Evolutionary conservation across 2,113 vertebrate genomes (phyloP), one percentile per base, ranked within the genome.

Genomic region (Boulengeromyrus knoepffleri): DNA sequence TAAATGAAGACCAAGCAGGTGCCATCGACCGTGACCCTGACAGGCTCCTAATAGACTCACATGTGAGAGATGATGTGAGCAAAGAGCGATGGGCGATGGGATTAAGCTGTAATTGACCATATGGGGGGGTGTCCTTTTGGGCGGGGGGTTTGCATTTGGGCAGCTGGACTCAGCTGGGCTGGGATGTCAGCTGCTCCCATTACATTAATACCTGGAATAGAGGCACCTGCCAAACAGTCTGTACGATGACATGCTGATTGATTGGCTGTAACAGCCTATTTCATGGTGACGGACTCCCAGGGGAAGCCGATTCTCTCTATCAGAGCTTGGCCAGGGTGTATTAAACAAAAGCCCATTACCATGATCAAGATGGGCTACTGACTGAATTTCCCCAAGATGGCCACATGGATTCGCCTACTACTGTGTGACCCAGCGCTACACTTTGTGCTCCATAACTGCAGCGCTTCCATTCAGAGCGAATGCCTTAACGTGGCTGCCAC

Each of bases 1-100:
- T 96, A 94, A 95, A 93, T 91, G 93, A 85, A 91, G 93, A 94
- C 85, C 90, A 93, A 93, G 94, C 94, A 93, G 94, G 93, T 91
- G 92, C 90, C 88, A 87, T 93, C 94, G 94, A 93, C 95, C 95
- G 94, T 70, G 77, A 46, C 88, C 7, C 47, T 31, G 31, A 80
- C 17, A 47, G 53, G 27, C 50, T 12, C 27, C 80, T 66, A 31
- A 85, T 49, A 86, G 53, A 87, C 84, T 87, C 13, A 3, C 39
- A 10, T 24, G 21, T 9, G 13, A 15, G 49, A 19, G n/a, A 17
- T 12, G 15, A 13, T 39, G 58, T 49, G 56, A 31, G 90, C 89
- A 89, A 90, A 53, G 88, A 88, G 15, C 66, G 27, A 85, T 42
- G 90, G 74, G 70, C 90, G 90, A 52, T 89, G 88, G 56, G 90